phyloP scores from a whole-genome alignment of 2,113 vertebrate species.

The Ifrita kowaldi region DNA sequence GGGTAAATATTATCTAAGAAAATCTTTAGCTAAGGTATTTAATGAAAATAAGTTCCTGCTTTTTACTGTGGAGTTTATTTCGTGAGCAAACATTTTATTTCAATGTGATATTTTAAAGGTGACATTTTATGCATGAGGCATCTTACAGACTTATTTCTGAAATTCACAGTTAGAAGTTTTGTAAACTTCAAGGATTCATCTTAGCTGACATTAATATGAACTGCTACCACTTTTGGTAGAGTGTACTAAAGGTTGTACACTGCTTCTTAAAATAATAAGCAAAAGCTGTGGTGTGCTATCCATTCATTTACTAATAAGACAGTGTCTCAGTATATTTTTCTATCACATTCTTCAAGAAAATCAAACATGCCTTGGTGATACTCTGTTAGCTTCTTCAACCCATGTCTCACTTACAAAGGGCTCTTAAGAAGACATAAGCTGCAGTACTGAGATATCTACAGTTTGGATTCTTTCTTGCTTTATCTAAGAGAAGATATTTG shows the following conservation, averaged over 20 bases:
- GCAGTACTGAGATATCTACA: slow-evolving; percentile 28
- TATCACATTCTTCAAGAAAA: not conserved
- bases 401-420: not conserved
- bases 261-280: slow-evolving; percentile 5
- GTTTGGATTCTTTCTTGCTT: not conserved
- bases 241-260: not conserved
- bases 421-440: not conserved
- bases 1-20: not conserved
- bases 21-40: not conserved
- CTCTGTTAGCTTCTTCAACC: not conserved
- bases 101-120: not conserved
- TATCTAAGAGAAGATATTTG: slow-evolving; percentile 8
- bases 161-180: not conserved
- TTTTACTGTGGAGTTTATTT: not conserved
- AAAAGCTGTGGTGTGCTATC: not conserved
- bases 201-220: not conserved
- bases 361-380: not conserved
- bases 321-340: not conserved
- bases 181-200: not conserved
- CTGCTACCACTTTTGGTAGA: not conserved
- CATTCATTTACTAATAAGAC: not conserved
- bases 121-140: not conserved
- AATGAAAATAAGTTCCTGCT: not conserved
- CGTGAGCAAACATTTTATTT: not conserved
- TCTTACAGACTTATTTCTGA: not conserved